Evolutionary conservation across 2,797 vertebrate species (phyloP), one percentile per base, ranked within the genome.

Genomic region (Ctenopoma multispine): DNA sequence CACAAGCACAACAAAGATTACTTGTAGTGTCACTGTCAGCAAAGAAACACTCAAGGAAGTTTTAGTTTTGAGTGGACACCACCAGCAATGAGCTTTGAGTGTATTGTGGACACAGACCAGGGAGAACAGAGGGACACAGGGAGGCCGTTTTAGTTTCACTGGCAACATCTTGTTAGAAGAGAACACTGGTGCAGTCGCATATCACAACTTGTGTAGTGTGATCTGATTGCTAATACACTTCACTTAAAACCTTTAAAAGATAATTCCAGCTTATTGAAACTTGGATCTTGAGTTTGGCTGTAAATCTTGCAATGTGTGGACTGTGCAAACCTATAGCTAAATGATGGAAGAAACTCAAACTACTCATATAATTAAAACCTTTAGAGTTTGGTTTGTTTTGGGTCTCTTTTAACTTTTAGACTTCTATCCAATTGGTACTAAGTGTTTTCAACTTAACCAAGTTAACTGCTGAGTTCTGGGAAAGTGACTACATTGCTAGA

Each of bases 91-190:
- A 58, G 54, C 58, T 79, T 44, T 53, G 20, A 75, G 64, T 61
- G 63, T 60, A 27, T 40, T 67, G 64, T 74, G 67, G 61, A 79
- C 47, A 78, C 78, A 83, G 67, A 78, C 60, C 54, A 38, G 70
- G 85, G 88, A 77, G 67, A 20, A 87, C 77, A 83, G 80, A 50
- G 83, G 69, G 50, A 69, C 60, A 86, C 61, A 23, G 73, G 67
- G 47, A 69, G 71, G 65, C 72, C 72, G 86, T 81, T 68, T 75
- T 55, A 72, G 64, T 70, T 56, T 80, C 77, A 80, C 53, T 24
- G 63, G 83, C 82, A 51, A 59, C 58, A 71, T 15, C 29, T 59
- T 68, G 82, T 86, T 89, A 86, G 73, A 86, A 50, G 69, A 76
- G 83, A 80, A 84, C 72, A 40, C 56, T 34, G 80, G 82, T 43